These are phyloP conservation scores for Lamellibrachia luymesi DNA, from an alignment of 1,140 invertebrate species.

Conservation along the genomic window DNA sequence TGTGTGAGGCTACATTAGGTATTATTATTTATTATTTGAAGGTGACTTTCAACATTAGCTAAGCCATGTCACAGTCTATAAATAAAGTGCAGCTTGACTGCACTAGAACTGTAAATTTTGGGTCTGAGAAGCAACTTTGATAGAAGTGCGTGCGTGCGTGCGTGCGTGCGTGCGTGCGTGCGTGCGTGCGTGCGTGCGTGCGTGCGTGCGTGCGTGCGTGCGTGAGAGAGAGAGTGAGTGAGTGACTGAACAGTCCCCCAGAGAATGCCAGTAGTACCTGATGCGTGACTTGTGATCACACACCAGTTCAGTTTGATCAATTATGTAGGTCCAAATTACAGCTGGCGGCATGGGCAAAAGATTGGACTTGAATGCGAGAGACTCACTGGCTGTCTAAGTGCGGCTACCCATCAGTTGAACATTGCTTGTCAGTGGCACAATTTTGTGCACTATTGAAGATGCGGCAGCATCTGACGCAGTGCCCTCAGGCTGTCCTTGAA, in stretches of 20 bases:
- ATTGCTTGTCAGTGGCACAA: neutral
- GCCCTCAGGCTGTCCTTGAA: neutral
- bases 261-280: neutral
- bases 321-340: neutral
- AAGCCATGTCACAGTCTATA: neutral
- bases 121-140: neutral
- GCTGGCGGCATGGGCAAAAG: neutral
- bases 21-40: neutral
- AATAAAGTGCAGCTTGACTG: neutral
- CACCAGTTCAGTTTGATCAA: neutral
- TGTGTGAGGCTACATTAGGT: neutral
- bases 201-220: neutral
- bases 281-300: neutral
- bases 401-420: neutral
- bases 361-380: neutral
- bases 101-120: neutral
- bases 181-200: too few relatives aligned
- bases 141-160: neutral
- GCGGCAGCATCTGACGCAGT: neutral
- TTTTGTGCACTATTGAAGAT: neutral
- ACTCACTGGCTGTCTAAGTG: neutral
- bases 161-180: neutral
- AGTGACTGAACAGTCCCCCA: neutral
- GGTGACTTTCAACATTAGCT: neutral
- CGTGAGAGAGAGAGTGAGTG: too few relatives aligned